Base-by-base conservation (phyloP, 2,888 invertebrate genomes). In the Gisinianus flammeolus region DNA sequence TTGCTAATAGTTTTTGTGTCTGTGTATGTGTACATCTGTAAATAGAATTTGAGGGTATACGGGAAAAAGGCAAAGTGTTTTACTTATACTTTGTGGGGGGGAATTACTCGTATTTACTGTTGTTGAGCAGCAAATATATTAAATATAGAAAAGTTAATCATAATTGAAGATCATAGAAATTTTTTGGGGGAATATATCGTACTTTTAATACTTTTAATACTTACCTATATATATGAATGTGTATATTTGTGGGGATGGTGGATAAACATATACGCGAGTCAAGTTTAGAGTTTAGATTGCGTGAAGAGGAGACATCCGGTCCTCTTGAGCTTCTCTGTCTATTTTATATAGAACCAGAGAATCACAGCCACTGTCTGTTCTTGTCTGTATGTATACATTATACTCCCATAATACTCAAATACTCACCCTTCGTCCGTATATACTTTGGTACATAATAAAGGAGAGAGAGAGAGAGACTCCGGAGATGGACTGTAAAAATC, bases 301-400 rank as follows among this genome's bases (percentile, higher is more conserved):
- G 74, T 74, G 74, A 66, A 64, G 74, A 74, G 62, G 62, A 35
- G 64, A 66, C 74, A 74, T 74, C 74, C 74, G 74, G 74, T 74
- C 44, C 22, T 28, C 74, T n/a, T n/a, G n/a, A n/a, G n/a, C n/a
- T n/a, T 28, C 62, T 73, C 26, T 62, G 4, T 22, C 54, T 44
- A 44, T 6, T 44, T 12, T 44, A 44, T 44, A 44, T 4, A 16
- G 44, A 16, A 44, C 44, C 19, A 16, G 44, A 8, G 35, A 35
- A 5, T 35, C n/a, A n/a, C n/a, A n/a, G n/a, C n/a, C n/a, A n/a
- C n/a, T n/a, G n/a, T n/a, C n/a, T n/a, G n/a, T n/a, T n/a, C n/a
- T n/a, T n/a, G n/a, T 35, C 35, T 35, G 35, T 44, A 19, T 44
- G 44, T 35, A 35, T 8, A 35, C 19, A 44, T 16, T 16, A 44